phyloP scores from a whole-genome alignment of 92 coral and sea anemone genomes.

The Anthopleura xanthogrammica region DNA sequence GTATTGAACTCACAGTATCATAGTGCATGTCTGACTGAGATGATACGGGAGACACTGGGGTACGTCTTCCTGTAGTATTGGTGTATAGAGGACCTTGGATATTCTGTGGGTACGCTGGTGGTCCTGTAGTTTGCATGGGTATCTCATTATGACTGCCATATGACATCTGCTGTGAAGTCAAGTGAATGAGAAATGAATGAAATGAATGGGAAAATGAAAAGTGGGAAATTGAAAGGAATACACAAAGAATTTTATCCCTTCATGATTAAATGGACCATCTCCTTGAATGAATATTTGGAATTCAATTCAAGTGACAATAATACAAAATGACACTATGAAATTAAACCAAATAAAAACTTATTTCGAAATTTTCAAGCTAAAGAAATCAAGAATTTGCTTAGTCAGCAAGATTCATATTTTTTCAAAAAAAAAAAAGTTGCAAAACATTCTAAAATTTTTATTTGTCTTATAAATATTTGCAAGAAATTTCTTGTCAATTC shows the following conservation, averaged over 20 bases:
- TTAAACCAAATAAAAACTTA: no score
- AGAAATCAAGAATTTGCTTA: not conserved
- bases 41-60: conserved; percentile 32
- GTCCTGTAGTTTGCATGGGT: conserved; percentile 28
- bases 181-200: not conserved
- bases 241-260: not conserved
- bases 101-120: conserved; percentile 34
- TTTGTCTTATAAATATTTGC: not conserved
- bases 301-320: no score
- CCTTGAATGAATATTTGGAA: no score
- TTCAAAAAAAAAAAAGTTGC: no score
- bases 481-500: not conserved
- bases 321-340: no score
- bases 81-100: conserved; percentile 34
- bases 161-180: conserved; percentile 5
- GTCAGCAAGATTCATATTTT: not conserved
- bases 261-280: no score
- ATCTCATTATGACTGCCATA: conserved; percentile 24
- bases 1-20: conserved; percentile 13
- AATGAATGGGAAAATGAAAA: not conserved
- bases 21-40: conserved; percentile 25
- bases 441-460: no score
- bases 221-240: not conserved
- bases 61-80: conserved; percentile 16
- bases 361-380: no score